phyloP scores from a whole-genome alignment of 1,140 invertebrate genomes.

The Teleogryllus occipitalis region DNA sequence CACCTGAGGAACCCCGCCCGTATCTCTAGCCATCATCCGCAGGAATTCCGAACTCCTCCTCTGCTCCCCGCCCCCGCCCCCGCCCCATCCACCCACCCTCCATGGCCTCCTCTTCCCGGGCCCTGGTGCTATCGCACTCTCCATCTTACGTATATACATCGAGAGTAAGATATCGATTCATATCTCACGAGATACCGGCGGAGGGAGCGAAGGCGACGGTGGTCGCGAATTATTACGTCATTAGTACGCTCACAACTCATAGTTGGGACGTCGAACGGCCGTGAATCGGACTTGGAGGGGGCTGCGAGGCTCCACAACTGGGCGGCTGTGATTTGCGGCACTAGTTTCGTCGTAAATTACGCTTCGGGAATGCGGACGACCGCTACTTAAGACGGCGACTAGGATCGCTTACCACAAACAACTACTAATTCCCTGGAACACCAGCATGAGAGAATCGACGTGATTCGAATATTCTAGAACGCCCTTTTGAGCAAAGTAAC shows the following conservation, averaged over 20 bases:
- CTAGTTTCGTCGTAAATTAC: not conserved
- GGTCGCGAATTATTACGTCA: not conserved
- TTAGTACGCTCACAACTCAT: not conserved
- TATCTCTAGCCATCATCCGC: not conserved
- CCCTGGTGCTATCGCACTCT: not conserved
- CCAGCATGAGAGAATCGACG: no score
- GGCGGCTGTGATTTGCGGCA: not conserved
- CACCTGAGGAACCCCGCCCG: not conserved
- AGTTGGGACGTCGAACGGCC: not conserved
- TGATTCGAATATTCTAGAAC: no score
- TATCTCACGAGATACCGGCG: not conserved
- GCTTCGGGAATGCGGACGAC: not conserved
- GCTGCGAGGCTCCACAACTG: not conserved
- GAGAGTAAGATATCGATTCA: not conserved
- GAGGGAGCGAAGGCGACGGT: not conserved
- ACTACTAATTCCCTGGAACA: no score
- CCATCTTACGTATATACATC: not conserved
- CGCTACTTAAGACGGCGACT: no score
- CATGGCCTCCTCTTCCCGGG: not conserved
- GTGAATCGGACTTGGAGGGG: not conserved
- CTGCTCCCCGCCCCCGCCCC: no score
- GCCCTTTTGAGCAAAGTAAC: no score
- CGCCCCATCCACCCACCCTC: not conserved
- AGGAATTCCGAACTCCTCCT: not conserved
- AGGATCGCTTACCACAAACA: no score